phyloP scores from a whole-genome alignment of 2,888 invertebrate genomes.

The Cephus pygmeus region DNA sequence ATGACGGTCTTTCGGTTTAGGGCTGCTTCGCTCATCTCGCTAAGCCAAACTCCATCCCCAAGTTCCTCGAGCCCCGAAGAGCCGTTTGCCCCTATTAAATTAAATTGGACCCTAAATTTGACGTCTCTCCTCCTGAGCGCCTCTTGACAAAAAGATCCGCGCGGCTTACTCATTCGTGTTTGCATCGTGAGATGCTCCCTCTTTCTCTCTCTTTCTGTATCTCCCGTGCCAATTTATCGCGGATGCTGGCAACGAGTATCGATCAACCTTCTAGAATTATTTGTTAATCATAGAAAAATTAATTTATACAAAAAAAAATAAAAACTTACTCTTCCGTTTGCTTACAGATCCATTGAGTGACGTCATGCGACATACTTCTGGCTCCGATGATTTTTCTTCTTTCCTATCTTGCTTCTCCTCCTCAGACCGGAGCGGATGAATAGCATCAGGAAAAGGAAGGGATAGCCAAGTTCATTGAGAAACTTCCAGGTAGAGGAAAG shows the following conservation, averaged over 20 bases:
- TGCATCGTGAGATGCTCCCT: conserved; percentile 12
- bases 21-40: conserved; percentile 20
- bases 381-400: not conserved
- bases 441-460: not conserved
- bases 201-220: not conserved
- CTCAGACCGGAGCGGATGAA: not conserved
- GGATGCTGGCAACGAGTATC: not conserved
- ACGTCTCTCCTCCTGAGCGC: conserved; percentile 25
- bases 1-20: conserved; percentile 43
- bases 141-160: conserved; percentile 43
- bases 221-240: not conserved
- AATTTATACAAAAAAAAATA: not conserved
- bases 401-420: not conserved
- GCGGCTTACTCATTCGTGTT: conserved; percentile 18
- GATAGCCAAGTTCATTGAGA: not conserved
- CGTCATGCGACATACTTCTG: not conserved
- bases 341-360: not conserved
- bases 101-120: conserved; percentile 61
- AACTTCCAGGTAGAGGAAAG: not conserved
- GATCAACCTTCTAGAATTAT: not conserved
- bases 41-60: conserved; percentile 19
- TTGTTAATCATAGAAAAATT: not conserved
- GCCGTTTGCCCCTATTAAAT: conserved; percentile 55
- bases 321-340: not conserved
- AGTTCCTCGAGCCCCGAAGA: conserved; percentile 16